Evolutionary conservation across 2,113 vertebrate genomes (phyloP), one percentile per base, ranked within the genome.

Genomic region (Amphiprion ocellaris): DNA sequence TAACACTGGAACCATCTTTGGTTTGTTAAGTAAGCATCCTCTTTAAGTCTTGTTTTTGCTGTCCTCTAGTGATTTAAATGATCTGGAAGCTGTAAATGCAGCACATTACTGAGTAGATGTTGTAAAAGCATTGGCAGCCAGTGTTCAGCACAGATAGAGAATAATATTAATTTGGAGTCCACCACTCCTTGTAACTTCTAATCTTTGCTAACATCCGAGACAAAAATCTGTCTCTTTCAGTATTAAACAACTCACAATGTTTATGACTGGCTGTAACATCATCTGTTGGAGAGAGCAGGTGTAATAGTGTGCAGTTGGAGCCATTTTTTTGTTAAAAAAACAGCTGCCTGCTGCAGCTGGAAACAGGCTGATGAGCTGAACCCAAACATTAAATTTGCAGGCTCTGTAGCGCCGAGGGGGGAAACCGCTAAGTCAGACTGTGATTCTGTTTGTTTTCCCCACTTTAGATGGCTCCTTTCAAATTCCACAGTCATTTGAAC

Each of bases 341-440:
- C 30, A 39, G 58, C 58, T 37, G 58, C 58, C 12, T 44, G 41
- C 41, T 44, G 41, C 11, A 15, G 41, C 41, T 37, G 33, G 33
- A 37, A 37, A 37, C 33, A 58, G n/a, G 24, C 30, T 47, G 17
- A 70, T 49, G n/a, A 12, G 21, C 24, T 52, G 47, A 62, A 28
- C 46, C 58, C 52, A 61, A 65, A 61, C 44, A 72, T n/a, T 19
- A 1, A 24, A 50, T 6, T 8, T 39, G 33, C 56, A 72, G 37
- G 30, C 33, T 37, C 47, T 33, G 9, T 60, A 37, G 33, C 7
- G 8, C 33, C 33, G 8, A 37, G 33, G 33, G 33, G 33, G 33
- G 33, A 9, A 15, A 15, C 12, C 8, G 41, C 41, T 44, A 44
- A 44, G 11, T 44, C 41, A 44, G 41, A 12, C 3, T 12, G 14